phyloP scores from a whole-genome alignment of 2,888 invertebrate genomes.

The Protonemura montana region DNA sequence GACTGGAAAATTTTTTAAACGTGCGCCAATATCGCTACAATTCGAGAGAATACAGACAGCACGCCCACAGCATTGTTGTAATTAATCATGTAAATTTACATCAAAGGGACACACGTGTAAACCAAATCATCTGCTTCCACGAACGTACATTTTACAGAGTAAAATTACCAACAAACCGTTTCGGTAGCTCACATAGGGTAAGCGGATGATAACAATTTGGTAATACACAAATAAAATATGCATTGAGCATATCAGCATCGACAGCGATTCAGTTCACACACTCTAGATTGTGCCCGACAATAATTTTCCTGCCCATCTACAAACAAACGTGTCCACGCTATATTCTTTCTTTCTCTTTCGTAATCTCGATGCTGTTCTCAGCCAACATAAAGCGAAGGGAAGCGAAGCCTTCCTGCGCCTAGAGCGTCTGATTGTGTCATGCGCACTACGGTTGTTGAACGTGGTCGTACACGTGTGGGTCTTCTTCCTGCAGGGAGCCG shows the following conservation, averaged over 20 bases:
- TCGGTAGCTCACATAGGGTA: neutral
- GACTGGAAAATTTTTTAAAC: neutral
- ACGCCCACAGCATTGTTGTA: neutral
- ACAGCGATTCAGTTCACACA: neutral
- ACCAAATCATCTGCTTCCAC: neutral
- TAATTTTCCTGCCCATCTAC: neutral
- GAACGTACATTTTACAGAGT: neutral
- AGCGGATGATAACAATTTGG: neutral
- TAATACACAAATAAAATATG: neutral
- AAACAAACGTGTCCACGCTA: neutral
- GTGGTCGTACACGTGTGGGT: conserved; percentile 27
- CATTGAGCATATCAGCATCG: neutral
- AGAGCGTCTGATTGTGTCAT: neutral
- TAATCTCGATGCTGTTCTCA: neutral
- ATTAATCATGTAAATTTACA: neutral
- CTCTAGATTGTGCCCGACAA: neutral
- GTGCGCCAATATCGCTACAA: neutral
- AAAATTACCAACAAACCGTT: neutral
- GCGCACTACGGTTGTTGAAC: conserved; percentile 21
- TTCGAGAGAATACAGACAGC: neutral
- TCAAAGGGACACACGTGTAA: neutral
- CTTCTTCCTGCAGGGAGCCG: conserved; percentile 14
- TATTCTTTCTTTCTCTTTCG: neutral
- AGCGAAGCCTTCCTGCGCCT: neutral
- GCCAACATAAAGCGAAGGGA: neutral